Percentiles rank a stretch among this genome's conserved stretches.
Evolutionary conservation across 1,140 invertebrate genomes (phyloP).

Genomic region (Ceratosolen fusciceps): DNA sequence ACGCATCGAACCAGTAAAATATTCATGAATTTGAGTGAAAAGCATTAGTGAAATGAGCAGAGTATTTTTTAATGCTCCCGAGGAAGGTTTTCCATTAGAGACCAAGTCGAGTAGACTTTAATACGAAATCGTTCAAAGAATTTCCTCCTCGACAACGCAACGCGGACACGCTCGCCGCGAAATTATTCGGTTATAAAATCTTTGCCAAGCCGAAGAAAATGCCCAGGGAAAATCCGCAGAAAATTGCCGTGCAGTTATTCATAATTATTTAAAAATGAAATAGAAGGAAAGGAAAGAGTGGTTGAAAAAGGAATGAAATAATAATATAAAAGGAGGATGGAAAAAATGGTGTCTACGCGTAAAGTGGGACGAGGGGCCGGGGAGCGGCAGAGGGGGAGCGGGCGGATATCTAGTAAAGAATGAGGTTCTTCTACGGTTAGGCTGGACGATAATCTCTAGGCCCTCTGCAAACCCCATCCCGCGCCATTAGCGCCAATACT

Average conservation of each 20-base stretch:
- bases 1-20: neutral
- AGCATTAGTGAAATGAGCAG: neutral
- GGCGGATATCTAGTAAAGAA: too few species aligned
- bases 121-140: neutral
- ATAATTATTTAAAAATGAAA: conserved; percentile 9
- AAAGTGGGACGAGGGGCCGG: too few species aligned
- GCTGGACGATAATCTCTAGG: too few species aligned
- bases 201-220: neutral
- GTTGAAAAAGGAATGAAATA: too few species aligned
- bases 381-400: too few species aligned
- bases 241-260: neutral
- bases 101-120: neutral
- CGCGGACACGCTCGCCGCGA: neutral
- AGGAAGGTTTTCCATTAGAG: neutral
- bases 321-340: too few species aligned
- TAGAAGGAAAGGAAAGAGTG: too few species aligned
- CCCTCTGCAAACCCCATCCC: neutral
- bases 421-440: too few species aligned
- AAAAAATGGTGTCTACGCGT: too few species aligned
- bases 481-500: too few species aligned
- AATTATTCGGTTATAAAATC: conserved; percentile 18
- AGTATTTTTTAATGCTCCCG: neutral
- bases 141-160: neutral
- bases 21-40: neutral
- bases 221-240: neutral